Conservation (phyloP, 2,797 vertebrate species). For the Anguilla pacifica region DNA sequence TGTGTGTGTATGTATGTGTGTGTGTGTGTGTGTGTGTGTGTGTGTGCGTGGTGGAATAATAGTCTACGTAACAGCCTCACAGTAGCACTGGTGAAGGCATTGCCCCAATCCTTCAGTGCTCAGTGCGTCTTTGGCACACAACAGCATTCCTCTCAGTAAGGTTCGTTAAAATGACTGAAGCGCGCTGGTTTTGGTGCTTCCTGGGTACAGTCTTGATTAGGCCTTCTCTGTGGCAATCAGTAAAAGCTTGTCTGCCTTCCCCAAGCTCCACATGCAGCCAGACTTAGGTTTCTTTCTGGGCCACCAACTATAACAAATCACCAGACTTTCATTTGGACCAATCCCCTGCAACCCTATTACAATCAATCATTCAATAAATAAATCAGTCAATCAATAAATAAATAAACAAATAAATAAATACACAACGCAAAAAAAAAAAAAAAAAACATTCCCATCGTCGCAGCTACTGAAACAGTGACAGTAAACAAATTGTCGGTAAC, state of each 20-base stretch:
- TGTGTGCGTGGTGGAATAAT: background rate
- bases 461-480: slow-evolving; percentile 24
- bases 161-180: background rate
- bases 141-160: background rate
- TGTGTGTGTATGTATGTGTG: background rate
- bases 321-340: background rate
- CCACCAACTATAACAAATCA: background rate
- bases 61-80: background rate
- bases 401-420: slow-evolving; percentile 74
- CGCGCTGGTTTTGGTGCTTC: background rate
- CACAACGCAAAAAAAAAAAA: slow-evolving; percentile 53
- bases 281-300: slow-evolving; percentile 49
- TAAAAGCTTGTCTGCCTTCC: background rate
- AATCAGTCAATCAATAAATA: slow-evolving; percentile 69
- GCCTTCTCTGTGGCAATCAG: background rate
- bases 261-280: slow-evolving; percentile 18
- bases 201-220: background rate
- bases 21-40: no score
- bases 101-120: slow-evolving; percentile 21
- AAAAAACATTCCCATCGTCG: slow-evolving; percentile 50
- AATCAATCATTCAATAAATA: slow-evolving; percentile 57
- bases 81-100: background rate
- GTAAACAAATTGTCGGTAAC: background rate
- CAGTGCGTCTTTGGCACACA: slow-evolving; percentile 32
- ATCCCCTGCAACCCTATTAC: slow-evolving; percentile 24